Evolutionary conservation across 2,113 vertebrate species (phyloP).

Genomic region (Sapayoa aenigma): DNA sequence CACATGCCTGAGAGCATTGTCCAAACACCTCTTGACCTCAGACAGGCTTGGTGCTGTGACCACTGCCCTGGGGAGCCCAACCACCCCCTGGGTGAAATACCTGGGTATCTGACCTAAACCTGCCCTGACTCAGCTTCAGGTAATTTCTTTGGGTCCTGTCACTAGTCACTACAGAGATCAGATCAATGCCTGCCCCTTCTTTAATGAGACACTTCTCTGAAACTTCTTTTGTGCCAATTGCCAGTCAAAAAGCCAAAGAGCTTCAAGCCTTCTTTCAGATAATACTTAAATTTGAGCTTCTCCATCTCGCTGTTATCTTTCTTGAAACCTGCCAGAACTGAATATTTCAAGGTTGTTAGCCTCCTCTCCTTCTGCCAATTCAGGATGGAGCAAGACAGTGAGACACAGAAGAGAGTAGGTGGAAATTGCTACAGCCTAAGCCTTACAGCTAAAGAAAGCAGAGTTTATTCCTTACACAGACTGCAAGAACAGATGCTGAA

Average conservation of each 20-base stretch:
- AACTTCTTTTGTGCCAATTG: background rate
- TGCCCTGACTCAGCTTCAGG: background rate
- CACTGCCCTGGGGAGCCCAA: background rate
- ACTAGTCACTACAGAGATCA: background rate
- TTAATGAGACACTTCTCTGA: background rate
- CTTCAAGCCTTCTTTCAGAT: background rate
- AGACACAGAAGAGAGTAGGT: background rate
- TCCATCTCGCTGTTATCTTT: background rate
- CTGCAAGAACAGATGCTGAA: background rate
- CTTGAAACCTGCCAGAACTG: background rate
- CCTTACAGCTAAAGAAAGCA: background rate
- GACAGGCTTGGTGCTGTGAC: background rate
- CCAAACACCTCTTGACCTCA: accelerated
- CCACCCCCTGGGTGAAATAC: background rate
- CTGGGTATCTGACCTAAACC: background rate
- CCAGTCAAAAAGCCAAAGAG: background rate
- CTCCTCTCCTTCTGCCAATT: background rate
- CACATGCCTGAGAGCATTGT: accelerated
- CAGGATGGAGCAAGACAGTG: background rate
- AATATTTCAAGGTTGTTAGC: background rate
- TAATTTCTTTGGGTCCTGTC: background rate
- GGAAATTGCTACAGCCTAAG: background rate
- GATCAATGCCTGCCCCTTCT: background rate
- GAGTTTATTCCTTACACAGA: background rate
- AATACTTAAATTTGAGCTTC: background rate